Conservation (phyloP, 2,113 vertebrate genomes). For the Mus spicilegus region DNA sequence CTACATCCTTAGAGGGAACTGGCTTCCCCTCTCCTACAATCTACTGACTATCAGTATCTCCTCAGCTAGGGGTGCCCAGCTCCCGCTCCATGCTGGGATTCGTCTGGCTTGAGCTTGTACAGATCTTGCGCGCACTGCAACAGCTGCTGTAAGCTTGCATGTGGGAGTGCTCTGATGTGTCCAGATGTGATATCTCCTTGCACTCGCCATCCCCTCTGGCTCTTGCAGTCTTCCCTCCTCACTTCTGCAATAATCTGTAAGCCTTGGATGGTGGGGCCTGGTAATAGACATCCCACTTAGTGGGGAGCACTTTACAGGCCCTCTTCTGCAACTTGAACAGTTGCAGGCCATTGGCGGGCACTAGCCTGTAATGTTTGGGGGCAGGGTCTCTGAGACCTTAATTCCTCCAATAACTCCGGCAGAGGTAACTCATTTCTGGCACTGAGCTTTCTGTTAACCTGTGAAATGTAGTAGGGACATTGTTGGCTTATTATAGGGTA, state of each 20-base stretch:
- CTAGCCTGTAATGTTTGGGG: not conserved
- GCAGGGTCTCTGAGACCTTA: not conserved
- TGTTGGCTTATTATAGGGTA: not conserved
- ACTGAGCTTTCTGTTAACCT: not conserved
- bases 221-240: not conserved
- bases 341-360: not conserved
- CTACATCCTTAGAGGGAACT: not conserved
- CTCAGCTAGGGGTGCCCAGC: not conserved
- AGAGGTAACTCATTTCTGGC: not conserved
- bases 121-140: not conserved
- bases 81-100: not conserved
- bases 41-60: not conserved
- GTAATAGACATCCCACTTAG: not conserved
- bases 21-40: not conserved
- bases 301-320: not conserved
- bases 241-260: not conserved
- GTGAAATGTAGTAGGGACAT: not conserved
- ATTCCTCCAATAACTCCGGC: not conserved
- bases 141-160: no score
- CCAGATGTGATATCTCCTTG: no score
- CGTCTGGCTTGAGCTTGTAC: not conserved
- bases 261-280: no score
- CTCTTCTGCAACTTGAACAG: not conserved
- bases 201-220: not conserved
- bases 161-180: not conserved